A percentile compares a stretch with the other conserved stretches of the same genome.
Conservation (phyloP, 2,888 invertebrate species). For the Eupithecia pulchellata region DNA sequence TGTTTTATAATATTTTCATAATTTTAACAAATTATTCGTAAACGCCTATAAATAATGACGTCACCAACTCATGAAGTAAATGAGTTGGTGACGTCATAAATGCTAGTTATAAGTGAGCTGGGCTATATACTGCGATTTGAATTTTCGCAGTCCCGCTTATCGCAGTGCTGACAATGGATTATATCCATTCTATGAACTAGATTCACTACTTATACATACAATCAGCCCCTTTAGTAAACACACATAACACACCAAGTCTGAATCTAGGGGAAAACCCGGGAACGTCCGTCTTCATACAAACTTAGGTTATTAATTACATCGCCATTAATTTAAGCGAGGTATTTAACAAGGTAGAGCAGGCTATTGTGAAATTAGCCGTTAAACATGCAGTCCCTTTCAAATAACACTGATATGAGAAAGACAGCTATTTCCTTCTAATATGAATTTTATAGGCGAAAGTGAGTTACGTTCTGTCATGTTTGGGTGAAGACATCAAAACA, state of each 20-base stretch:
- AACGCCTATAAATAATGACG: too few species aligned
- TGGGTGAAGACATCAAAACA: neutral
- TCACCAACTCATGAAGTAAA: neutral
- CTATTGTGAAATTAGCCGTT: neutral
- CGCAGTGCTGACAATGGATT: neutral
- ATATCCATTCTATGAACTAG: neutral
- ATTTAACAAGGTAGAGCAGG: conserved; percentile 7
- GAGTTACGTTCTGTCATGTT: neutral
- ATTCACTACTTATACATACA: neutral
- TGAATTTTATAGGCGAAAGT: neutral
- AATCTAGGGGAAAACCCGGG: conserved; percentile 23
- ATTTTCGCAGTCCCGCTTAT: neutral
- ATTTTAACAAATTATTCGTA: too few species aligned
- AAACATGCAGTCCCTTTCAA: neutral
- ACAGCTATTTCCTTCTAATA: neutral
- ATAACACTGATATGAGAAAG: neutral
- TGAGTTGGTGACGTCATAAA: too few species aligned
- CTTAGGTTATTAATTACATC: conserved; percentile 17
- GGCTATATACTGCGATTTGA: neutral
- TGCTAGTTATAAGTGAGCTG: too few species aligned
- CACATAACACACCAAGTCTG: neutral
- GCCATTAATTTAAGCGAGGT: conserved; percentile 7
- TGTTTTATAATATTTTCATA: too few species aligned
- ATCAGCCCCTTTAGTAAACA: neutral
- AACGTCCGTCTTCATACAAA: conserved; percentile 6